Base-by-base conservation (phyloP, 2,113 vertebrate species). In the Thunnus maccoyii region DNA sequence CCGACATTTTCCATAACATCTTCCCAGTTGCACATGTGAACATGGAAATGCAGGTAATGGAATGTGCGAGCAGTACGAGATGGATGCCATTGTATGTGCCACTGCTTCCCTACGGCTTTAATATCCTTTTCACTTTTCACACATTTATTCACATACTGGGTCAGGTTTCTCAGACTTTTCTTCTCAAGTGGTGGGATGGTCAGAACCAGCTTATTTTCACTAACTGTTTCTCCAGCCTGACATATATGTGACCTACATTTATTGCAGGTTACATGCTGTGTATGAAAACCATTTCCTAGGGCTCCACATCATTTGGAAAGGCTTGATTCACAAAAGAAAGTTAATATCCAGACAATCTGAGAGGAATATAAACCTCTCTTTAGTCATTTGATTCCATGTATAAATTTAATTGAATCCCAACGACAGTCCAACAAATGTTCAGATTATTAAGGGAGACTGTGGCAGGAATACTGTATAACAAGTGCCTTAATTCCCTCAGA, bases 401-500 rank as follows among this genome's bases (percentile, higher is more conserved):
- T 83, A 71, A 57, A 61, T 80, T 70, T 87, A 80, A 89, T 76
- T 91, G 67, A 91, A 92, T 79, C 48, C 63, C 70, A 87, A 61
- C 25, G 60, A 84, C 52, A 78, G 69, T 67, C 62, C 55, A 82
- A 74, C 58, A 76, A 77, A 83, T 68, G 80, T 36, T 80, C 64
- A 13, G 56, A 70, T 78, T 69, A 83, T 84, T 84, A 75, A 81
- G 57, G 78, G 78, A 80, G 56, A 84, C 64, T 41, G 62, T 65
- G 56, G 74, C 81, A 75, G 50, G 55, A 82, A 83, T 72, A 83
- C 20, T 82, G 48, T 87, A 83, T 84, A 83, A 88, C 88, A 92
- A 86, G 72, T 86, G 78, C 79, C 78, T 84, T 83, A 82, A 92
- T 92, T 92, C 86, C 82, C 87, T 88, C 80, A 86, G 72, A 93